phyloP scores from a whole-genome alignment of 2,888 invertebrate species.

The Periphyllus acericola region DNA sequence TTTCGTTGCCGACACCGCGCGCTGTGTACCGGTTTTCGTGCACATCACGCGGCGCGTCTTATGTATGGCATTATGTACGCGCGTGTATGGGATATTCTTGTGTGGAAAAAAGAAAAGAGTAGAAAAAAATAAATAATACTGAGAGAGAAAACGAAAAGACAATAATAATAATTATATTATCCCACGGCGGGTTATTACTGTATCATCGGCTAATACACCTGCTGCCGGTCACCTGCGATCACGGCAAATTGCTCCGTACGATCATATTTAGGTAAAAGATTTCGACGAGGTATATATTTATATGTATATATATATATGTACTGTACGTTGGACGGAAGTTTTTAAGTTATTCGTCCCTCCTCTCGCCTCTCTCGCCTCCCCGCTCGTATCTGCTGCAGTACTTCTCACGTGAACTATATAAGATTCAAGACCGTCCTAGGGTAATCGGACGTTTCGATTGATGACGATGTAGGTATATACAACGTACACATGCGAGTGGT shows the following conservation, averaged over 20 bases:
- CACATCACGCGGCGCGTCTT: background rate
- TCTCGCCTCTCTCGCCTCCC: background rate
- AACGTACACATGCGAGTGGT: background rate
- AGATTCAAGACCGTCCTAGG: background rate
- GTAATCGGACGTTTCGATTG: constrained; percentile 45
- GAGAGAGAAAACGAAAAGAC: constrained; percentile 2
- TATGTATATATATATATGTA: background rate
- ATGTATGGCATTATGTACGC: background rate
- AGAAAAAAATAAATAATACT: background rate
- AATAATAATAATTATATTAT: constrained; percentile 7
- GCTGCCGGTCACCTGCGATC: constrained; percentile 7
- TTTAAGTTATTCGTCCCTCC: background rate
- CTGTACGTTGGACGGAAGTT: constrained; percentile 8
- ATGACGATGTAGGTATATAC: background rate
- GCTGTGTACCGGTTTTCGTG: constrained; percentile 31
- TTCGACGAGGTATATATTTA: background rate
- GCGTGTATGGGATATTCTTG: background rate
- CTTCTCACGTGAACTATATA: too few relatives aligned
- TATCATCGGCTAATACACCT: background rate
- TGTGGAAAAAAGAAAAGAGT: background rate
- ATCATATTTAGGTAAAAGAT: background rate
- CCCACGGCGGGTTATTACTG: constrained; percentile 12
- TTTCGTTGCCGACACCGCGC: background rate
- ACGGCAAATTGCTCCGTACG: background rate
- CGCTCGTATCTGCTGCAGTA: too few relatives aligned